A percentile compares a stretch with the other conserved stretches of the same genome.
Evolutionary conservation across 2,113 vertebrate genomes (phyloP).

Genomic region (Takifugu bimaculatus): DNA sequence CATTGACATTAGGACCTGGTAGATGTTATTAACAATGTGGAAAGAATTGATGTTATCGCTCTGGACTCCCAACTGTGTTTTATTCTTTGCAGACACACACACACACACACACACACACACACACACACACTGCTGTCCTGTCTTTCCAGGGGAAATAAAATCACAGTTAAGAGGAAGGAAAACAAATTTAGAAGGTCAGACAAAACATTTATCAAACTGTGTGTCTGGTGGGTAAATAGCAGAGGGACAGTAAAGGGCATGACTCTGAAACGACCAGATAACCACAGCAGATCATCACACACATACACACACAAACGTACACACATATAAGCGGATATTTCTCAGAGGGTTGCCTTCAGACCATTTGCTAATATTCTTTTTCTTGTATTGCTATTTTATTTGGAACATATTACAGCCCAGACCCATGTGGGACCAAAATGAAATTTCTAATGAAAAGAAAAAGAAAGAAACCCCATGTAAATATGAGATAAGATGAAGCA

Average conservation of each 20-base stretch:
- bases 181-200: constrained; percentile 72
- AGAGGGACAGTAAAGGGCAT: constrained; percentile 72
- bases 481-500: not conserved
- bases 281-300: constrained; percentile 63
- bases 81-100: constrained; percentile 13
- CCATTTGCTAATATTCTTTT: constrained; percentile 55
- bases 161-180: constrained; percentile 65
- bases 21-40: constrained; percentile 21
- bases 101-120: constrained; percentile 19
- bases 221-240: constrained; percentile 72
- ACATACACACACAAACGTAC: constrained; percentile 8
- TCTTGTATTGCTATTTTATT: constrained; percentile 59
- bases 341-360: constrained; percentile 53
- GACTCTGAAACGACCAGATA: constrained; percentile 66
- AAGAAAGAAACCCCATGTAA: not conserved
- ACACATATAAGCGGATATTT: constrained; percentile 53
- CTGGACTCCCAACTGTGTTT: not conserved
- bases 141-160: constrained; percentile 66
- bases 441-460: constrained; percentile 20
- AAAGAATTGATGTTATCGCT: constrained; percentile 30
- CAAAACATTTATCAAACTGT: constrained; percentile 73
- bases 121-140: constrained; percentile 30
- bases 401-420: constrained; percentile 44
- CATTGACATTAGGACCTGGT: constrained; percentile 31
- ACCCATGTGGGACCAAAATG: constrained; percentile 35